Percentiles rank a stretch among this genome's conserved stretches.
Conservation (phyloP, 2,797 vertebrate genomes). For the Pteronotus mesoamericanus region DNA sequence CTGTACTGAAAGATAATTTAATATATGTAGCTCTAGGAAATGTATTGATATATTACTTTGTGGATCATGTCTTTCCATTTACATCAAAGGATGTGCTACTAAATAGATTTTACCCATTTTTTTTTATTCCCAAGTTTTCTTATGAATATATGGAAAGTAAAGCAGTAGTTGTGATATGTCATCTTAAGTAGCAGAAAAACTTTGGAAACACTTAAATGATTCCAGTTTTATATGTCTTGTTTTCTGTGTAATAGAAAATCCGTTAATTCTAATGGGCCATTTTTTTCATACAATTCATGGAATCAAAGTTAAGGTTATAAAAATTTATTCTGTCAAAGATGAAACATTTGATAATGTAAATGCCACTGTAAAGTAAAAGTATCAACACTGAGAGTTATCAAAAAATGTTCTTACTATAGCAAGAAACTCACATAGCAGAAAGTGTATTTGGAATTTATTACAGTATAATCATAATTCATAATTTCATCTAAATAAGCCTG, state of each 20-base stretch:
- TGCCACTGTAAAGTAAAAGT: background rate
- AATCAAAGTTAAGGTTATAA: conserved; percentile 17
- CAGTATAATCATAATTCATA: background rate
- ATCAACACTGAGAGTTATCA: background rate
- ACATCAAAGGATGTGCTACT: background rate
- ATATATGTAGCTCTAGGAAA: background rate
- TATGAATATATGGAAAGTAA: background rate
- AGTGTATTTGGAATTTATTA: conserved; percentile 40
- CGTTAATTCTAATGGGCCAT: background rate
- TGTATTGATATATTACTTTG: background rate
- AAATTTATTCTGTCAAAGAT: background rate
- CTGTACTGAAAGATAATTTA: conserved; percentile 16
- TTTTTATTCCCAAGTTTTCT: background rate
- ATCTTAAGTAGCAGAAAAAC: background rate
- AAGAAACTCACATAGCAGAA: conserved; percentile 35
- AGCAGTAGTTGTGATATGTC: background rate
- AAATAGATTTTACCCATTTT: background rate
- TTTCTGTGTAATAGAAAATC: background rate
- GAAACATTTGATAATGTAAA: conserved; percentile 12
- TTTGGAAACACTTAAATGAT: background rate
- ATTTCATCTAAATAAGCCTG: background rate
- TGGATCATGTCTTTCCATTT: background rate
- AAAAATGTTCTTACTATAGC: conserved; percentile 14
- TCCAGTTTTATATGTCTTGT: background rate
- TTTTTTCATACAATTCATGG: background rate